These are phyloP conservation scores for Macquaria australasica DNA, from an alignment of 2,113 vertebrate species.

Conservation along the genomic window DNA sequence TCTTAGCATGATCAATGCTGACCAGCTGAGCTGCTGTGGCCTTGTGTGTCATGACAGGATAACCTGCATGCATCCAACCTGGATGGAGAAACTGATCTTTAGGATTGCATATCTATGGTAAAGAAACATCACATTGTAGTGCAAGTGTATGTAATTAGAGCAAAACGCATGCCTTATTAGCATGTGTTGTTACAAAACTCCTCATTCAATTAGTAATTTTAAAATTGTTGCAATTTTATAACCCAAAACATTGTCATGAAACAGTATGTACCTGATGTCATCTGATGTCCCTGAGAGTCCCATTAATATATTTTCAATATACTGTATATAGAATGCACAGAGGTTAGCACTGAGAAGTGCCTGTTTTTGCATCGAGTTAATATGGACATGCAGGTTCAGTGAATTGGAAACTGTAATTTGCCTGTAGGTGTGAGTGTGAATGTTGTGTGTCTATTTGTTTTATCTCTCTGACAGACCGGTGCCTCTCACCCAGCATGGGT, in stretches of 20 bases:
- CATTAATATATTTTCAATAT: no score
- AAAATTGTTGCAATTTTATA: background rate
- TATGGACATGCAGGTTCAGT: background rate
- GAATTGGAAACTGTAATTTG: background rate
- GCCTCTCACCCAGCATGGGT: background rate
- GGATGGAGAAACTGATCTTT: background rate
- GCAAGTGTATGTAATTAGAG: background rate
- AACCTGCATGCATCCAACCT: conserved; percentile 89
- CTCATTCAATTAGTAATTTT: background rate
- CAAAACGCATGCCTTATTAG: background rate
- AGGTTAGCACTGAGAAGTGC: background rate
- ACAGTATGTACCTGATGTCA: background rate
- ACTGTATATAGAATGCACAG: background rate
- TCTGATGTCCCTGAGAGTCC: background rate
- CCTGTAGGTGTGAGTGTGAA: background rate
- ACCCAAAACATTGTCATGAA: background rate
- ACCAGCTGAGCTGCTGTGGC: conserved; percentile 39
- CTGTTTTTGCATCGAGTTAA: background rate
- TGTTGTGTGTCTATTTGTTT: background rate
- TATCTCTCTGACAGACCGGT: background rate
- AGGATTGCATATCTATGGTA: background rate
- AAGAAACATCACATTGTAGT: background rate
- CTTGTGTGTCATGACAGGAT: conserved; percentile 81
- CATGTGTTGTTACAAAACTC: background rate
- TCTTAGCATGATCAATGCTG: background rate